Base-by-base conservation (phyloP, 2,888 invertebrate genomes). In the Didymodactylos carnosus region DNA sequence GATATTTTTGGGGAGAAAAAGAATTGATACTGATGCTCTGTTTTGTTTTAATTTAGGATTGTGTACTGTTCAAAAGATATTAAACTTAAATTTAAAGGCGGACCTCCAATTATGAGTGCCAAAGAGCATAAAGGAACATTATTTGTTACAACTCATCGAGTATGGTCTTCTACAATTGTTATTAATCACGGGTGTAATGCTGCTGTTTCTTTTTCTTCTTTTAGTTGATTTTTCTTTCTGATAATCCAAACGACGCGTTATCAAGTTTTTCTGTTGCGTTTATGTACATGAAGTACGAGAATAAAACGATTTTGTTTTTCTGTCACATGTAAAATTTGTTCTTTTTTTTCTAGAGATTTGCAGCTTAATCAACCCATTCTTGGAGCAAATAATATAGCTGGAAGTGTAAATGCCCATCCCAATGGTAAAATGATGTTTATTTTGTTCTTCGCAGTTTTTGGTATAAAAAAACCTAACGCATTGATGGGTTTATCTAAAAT, bases 231-330 rank as follows among this genome's bases (percentile, higher is more conserved):
- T 95, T 91, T 82, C 92, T 91, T 81, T 90, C 88, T 79, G 91
- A 90, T 81, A 89, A 87, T 78, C 83, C 85, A 19, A 87, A 88
- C 39, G 94, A 94, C 81, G 83, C 86, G 29, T 86, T 98, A 87
- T 89, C 91, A 80, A 95, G 94, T 0, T 95, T 99, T 83, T 93
- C 94, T 82, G 91, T 95, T 82, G 95, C 98, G 0, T 98, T 98
- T 83, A 87, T 92, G 79, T 88, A 80, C 71, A 80, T 86, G 81
- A 80, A 81, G n/a, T n/a, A n/a, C n/a, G n/a, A n/a, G n/a, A n/a
- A n/a, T n/a, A n/a, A n/a, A n/a, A n/a, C n/a, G n/a, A n/a, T n/a
- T n/a, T n/a, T n/a, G n/a, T n/a, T n/a, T n/a, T n/a, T n/a, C n/a
- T n/a, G n/a, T n/a, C n/a, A n/a, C n/a, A n/a, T n/a, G n/a, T n/a